A percentile compares a stretch with the other conserved stretches of the same genome.
phyloP scores from a whole-genome alignment of 2,797 vertebrate genomes.

The Helarctos malayanus region DNA sequence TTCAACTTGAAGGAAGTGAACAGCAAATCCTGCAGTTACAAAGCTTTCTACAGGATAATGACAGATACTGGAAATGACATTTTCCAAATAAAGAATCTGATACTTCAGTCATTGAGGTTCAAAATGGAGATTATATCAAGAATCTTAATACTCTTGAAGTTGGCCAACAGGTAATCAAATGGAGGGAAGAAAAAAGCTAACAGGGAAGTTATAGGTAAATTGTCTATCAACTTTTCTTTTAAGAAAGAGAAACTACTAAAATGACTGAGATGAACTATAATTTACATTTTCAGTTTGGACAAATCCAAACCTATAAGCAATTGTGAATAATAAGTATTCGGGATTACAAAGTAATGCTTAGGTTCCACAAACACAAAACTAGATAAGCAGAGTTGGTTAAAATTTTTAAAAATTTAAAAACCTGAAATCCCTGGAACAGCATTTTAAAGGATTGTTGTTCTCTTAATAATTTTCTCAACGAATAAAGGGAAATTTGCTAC shows the following conservation, averaged over 20 bases:
- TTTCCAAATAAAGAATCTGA: neutral
- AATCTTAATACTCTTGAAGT: neutral
- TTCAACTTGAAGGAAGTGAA: neutral
- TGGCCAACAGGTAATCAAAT: neutral
- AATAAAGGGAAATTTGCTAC: slow-evolving; percentile 33
- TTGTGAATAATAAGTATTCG: neutral
- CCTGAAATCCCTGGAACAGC: neutral
- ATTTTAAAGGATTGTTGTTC: neutral
- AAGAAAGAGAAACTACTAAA: slow-evolving; percentile 23
- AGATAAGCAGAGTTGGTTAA: neutral
- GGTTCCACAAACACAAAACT: neutral
- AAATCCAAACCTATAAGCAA: slow-evolving; percentile 49
- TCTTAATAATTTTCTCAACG: slow-evolving; percentile 48
- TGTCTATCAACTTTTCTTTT: neutral
- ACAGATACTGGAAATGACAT: neutral
- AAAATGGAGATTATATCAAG: neutral
- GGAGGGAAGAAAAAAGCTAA: neutral
- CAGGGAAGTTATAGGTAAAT: neutral
- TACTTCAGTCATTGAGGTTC: neutral
- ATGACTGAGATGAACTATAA: neutral
- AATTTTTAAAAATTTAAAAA: neutral
- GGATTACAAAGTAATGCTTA: neutral
- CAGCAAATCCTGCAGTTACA: neutral
- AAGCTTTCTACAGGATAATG: slow-evolving; percentile 21
- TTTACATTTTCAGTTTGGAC: neutral